Conservation (phyloP, 2,113 vertebrate species). For the Bubo scandiacus region DNA sequence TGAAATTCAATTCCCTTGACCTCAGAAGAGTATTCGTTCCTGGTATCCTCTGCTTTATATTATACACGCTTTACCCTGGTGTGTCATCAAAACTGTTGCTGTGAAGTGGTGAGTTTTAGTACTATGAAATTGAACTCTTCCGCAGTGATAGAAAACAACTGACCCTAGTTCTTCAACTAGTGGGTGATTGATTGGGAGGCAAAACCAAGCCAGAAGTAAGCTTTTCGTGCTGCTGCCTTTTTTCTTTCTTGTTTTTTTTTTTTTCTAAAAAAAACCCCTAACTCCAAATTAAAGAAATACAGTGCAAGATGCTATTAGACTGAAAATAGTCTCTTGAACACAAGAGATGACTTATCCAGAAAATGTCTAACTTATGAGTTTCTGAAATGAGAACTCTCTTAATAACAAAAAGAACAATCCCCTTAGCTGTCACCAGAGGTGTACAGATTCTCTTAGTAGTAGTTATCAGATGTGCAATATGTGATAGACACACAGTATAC, state of each 20-base stretch:
- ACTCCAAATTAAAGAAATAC: background rate
- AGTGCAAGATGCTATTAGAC: background rate
- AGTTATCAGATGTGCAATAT: background rate
- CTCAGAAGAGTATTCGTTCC: constrained; percentile 26
- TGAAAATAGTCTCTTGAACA: background rate
- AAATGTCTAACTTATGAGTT: background rate
- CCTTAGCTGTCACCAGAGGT: background rate
- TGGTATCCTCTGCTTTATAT: constrained; percentile 33
- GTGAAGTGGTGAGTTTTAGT: constrained; percentile 39
- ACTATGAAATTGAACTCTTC: constrained; percentile 27
- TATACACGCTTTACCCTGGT: constrained; percentile 7
- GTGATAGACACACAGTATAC: background rate
- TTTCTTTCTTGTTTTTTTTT: background rate
- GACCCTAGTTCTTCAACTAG: constrained; percentile 17
- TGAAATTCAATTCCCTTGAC: constrained; percentile 49
- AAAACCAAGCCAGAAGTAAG: background rate
- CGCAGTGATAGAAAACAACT: background rate
- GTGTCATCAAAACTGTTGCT: constrained; percentile 41
- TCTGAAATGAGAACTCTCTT: background rate
- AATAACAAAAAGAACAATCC: background rate
- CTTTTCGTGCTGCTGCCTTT: background rate
- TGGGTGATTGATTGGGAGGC: background rate
- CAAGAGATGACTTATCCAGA: background rate
- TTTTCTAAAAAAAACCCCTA: background rate
- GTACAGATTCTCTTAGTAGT: background rate